Evolutionary conservation across 2,888 invertebrate species (phyloP), one percentile per base, ranked within the genome.

Genomic region (Drosophila algonquin): DNA sequence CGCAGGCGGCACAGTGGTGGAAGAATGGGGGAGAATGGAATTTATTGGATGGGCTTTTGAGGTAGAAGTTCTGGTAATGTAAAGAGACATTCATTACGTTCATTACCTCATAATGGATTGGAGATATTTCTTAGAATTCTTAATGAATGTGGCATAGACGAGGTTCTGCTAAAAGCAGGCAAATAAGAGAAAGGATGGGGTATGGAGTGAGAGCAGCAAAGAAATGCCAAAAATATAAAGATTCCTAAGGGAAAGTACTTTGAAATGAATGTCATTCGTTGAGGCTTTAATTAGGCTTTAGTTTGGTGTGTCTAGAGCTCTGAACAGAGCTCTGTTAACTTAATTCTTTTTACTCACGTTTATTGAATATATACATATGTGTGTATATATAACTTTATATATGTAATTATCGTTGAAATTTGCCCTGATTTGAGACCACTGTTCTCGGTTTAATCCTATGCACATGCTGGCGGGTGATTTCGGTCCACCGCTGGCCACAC

Each of bases 401-500:
- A 1, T 1, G 9, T 9, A 14, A 44, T 54, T 32, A 35, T 14
- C 35, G 8, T 54, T 35, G 14, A 21, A 16, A 30, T 14, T 50
- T 59, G 30, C 48, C 32, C 32, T 4, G 6, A 14, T 45, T 45
- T n/a, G 14, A 40, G 12, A 50, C 70, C 73, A 73, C 71, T 51
- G 51, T 56, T 16, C 27, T 21, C 14, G 54, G 50, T 68, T 53
- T 44, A 55, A 55, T 32, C 18, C 61, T 71, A 62, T 63, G 67
- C 62, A 67, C 69, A 65, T 32, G 56, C 64, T 56, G 44, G 61
- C 40, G 69, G 61, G 60, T 69, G 51, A 70, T 69, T 70, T 69
- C 53, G 50, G 63, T 61, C 59, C 67, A 78, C 82, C 81, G 68
- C 81, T 73, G 65, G 76, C 85, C 81, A 83, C 85, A 89, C 85